Evolutionary conservation across 2,888 invertebrate species (phyloP).

Genomic region (Mesochorus sp.): DNA sequence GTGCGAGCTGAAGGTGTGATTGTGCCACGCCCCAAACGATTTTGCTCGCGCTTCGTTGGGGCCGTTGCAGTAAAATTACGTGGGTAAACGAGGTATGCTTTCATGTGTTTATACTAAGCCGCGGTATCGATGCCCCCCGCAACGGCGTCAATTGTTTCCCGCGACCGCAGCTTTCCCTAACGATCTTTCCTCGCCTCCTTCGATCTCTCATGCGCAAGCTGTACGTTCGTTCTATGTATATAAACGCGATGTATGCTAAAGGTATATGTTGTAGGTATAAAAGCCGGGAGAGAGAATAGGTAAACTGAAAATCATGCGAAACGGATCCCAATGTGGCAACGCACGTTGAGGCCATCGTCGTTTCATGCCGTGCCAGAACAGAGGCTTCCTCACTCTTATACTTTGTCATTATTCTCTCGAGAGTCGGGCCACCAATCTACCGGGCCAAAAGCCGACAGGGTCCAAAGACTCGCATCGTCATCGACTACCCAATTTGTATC

Average conservation of each 20-base stretch:
- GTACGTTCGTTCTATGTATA: no score
- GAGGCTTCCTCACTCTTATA: conserved; percentile 45
- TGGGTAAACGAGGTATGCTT: conserved; percentile 67
- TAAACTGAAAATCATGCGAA: conserved; percentile 56
- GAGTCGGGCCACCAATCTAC: conserved; percentile 28
- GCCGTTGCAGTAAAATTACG: conserved; percentile 74
- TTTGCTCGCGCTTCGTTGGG: conserved; percentile 61
- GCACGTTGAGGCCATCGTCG: conserved; percentile 15
- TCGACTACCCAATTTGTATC: conserved; percentile 77
- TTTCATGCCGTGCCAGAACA: conserved; percentile 15
- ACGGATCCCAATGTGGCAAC: conserved; percentile 21
- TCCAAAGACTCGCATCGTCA: conserved; percentile 74
- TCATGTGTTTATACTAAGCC: conserved; percentile 54
- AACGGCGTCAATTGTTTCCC: conserved; percentile 64
- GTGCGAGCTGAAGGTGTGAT: conserved; percentile 77
- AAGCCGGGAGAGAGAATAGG: conserved; percentile 4
- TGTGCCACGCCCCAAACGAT: conserved; percentile 72
- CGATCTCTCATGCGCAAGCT: background rate
- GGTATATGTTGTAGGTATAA: background rate
- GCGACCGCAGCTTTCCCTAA: conserved; percentile 63
- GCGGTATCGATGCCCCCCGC: conserved; percentile 45
- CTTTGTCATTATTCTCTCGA: conserved; percentile 74
- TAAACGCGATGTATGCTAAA: background rate
- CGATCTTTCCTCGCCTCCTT: conserved; percentile 49
- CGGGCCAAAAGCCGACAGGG: conserved; percentile 35